A percentile compares a stretch with the other conserved stretches of the same genome.
phyloP scores from a whole-genome alignment of 2,113 vertebrate species.

The Elephantulus edwardii region DNA sequence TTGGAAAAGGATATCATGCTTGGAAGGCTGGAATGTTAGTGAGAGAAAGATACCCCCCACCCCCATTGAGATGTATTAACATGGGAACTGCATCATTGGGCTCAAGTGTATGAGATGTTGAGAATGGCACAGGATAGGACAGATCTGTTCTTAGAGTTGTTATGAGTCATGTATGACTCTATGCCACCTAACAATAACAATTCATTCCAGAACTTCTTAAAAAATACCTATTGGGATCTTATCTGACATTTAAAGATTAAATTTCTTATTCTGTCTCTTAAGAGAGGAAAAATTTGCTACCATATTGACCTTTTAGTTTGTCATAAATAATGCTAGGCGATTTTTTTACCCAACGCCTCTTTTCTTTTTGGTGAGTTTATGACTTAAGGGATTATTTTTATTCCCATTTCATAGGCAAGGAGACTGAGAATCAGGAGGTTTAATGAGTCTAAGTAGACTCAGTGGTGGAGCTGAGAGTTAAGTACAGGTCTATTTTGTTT shows the following conservation, averaged over 20 bases:
- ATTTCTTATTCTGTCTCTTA: not conserved
- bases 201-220: constrained; percentile 30
- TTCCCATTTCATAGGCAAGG: not conserved
- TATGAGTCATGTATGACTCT: no score
- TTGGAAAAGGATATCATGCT: no score
- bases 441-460: not conserved
- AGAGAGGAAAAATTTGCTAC: not conserved
- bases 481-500: not conserved
- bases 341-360: not conserved
- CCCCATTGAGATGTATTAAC: no score
- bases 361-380: not conserved
- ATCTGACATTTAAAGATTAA: not conserved
- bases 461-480: not conserved
- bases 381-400: not conserved
- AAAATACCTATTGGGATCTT: not conserved
- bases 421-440: not conserved
- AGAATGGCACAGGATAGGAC: no score
- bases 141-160: no score
- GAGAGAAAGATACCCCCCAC: no score
- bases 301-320: not conserved
- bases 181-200: no score
- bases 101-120: no score
- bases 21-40: no score
- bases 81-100: no score
- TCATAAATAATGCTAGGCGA: not conserved